These are phyloP conservation scores for Metaphire vulgaris DNA, from an alignment of 1,140 invertebrate genomes.

Conservation along the genomic window DNA sequence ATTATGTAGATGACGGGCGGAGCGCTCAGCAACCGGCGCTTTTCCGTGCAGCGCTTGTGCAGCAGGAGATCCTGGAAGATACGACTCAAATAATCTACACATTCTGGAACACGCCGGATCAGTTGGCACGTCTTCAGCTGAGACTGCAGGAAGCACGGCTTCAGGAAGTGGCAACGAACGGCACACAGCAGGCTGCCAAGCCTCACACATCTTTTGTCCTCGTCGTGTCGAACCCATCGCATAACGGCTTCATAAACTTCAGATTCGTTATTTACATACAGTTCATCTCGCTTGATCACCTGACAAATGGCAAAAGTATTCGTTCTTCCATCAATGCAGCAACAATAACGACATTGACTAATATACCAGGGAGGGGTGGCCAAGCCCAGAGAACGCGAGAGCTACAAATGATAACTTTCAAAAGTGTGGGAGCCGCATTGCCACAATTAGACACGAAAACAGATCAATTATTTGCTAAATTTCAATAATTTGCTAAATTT, in stretches of 20 bases:
- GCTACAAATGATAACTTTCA: too few relatives aligned
- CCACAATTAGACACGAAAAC: too few relatives aligned
- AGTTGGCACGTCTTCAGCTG: constrained; percentile 85
- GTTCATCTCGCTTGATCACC: constrained; percentile 71
- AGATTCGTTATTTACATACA: constrained; percentile 81
- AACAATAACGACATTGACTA: too few relatives aligned
- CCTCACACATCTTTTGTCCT: constrained; percentile 71
- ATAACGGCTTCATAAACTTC: constrained; percentile 84
- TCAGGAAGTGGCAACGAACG: constrained; percentile 81
- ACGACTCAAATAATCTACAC: constrained; percentile 77
- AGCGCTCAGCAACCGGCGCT: constrained; percentile 41
- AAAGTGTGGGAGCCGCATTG: too few relatives aligned
- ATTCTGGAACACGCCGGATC: constrained; percentile 71
- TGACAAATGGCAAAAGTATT: too few relatives aligned
- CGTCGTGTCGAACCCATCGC: constrained; percentile 80
- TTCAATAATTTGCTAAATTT: too few relatives aligned
- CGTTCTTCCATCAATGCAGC: too few relatives aligned
- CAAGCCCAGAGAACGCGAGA: too few relatives aligned
- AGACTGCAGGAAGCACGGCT: constrained; percentile 81
- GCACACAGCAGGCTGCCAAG: constrained; percentile 79
- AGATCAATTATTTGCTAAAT: too few relatives aligned
- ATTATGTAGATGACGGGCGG: constrained; percentile 73
- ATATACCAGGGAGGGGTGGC: too few relatives aligned
- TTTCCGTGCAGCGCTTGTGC: constrained; percentile 43
- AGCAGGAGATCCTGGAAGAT: constrained; percentile 67